Evolutionary conservation across 1,140 invertebrate genomes (phyloP).

Genomic region (Pemphigus obesinymphae): DNA sequence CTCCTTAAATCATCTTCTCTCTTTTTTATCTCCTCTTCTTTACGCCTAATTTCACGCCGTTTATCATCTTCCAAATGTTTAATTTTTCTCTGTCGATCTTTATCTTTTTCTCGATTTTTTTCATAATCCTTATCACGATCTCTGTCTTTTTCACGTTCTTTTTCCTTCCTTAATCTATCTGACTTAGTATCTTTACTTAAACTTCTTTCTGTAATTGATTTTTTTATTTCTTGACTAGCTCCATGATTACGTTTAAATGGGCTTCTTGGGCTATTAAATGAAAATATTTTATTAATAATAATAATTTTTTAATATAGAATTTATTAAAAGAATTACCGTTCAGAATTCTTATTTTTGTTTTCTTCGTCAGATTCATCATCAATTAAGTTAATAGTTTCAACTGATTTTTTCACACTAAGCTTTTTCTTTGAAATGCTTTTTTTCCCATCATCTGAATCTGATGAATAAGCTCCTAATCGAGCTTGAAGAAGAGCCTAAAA

Average conservation of each 20-base stretch:
- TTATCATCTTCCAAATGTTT: constrained; percentile 42
- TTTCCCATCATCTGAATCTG: constrained; percentile 44
- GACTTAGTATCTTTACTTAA: constrained; percentile 44
- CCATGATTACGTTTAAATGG: constrained; percentile 29
- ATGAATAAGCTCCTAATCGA: constrained; percentile 53
- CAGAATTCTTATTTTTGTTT: constrained; percentile 18
- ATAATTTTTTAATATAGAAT: not conserved
- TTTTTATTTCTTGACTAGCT: constrained; percentile 17
- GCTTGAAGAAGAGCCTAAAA: constrained; percentile 58
- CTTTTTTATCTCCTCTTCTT: constrained; percentile 49
- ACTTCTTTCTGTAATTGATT: constrained; percentile 19
- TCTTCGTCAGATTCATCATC: constrained; percentile 47
- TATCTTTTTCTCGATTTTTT: constrained; percentile 52
- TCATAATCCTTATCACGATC: constrained; percentile 50
- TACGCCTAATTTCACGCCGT: constrained; percentile 14
- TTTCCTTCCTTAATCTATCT: constrained; percentile 45
- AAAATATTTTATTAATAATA: not conserved
- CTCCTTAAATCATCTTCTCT: constrained; percentile 49
- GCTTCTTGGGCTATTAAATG: not conserved
- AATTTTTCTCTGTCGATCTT: constrained; percentile 49
- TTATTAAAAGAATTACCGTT: constrained; percentile 7
- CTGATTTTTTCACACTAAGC: constrained; percentile 42
- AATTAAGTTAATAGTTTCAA: constrained; percentile 48
- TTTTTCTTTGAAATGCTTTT: constrained; percentile 11
- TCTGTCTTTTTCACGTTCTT: constrained; percentile 50